Evolutionary conservation across 2,797 vertebrate species (phyloP).

Genomic region (Dallia pectoralis): DNA sequence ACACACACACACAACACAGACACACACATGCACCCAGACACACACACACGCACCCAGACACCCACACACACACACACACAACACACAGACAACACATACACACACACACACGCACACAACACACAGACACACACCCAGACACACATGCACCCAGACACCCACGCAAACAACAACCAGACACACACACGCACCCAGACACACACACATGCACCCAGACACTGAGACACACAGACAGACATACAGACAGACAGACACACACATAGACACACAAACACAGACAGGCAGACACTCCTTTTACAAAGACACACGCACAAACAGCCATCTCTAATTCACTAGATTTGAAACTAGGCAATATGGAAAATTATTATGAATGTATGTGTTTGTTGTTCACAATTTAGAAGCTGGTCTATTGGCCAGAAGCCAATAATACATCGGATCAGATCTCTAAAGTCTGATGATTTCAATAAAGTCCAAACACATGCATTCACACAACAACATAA

Average conservation of each 20-base stretch:
- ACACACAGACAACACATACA: neutral
- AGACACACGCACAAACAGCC: neutral
- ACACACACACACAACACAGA: neutral
- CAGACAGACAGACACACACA: slow-evolving; percentile 23
- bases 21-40: neutral
- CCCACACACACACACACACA: neutral
- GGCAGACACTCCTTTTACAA: neutral
- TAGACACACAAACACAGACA: neutral
- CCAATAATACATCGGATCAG: neutral
- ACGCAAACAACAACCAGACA: slow-evolving; percentile 35
- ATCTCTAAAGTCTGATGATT: neutral
- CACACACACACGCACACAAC: neutral
- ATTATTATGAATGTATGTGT: neutral
- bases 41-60: neutral
- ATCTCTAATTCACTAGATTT: neutral
- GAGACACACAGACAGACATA: neutral
- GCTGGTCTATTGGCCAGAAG: neutral
- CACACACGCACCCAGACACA: slow-evolving; percentile 23
- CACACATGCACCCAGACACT: slow-evolving; percentile 26
- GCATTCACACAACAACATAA: slow-evolving; percentile 15
- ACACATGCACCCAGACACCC: slow-evolving; percentile 28
- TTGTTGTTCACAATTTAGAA: neutral
- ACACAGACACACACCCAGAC: slow-evolving; percentile 21
- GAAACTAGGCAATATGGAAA: neutral
- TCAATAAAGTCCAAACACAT: slow-evolving; percentile 9